These are phyloP conservation scores for Cryptotis parvus DNA, from an alignment of 2,113 vertebrate species.

Conservation along the genomic window DNA sequence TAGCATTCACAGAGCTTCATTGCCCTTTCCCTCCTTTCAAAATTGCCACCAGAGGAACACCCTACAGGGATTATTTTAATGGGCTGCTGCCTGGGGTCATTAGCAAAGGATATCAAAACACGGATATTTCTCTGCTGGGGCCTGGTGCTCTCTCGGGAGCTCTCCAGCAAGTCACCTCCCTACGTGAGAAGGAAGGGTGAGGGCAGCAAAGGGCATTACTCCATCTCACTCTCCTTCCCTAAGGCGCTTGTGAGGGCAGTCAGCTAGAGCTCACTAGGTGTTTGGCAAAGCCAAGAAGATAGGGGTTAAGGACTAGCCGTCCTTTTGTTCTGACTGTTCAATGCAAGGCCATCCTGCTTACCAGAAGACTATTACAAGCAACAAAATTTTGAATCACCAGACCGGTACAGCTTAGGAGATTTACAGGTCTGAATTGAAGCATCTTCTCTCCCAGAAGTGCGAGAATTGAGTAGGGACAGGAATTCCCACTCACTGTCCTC, in stretches of 20 bases:
- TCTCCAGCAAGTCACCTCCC: not conserved
- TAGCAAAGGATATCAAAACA: not conserved
- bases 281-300: constrained; percentile 20
- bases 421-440: not conserved
- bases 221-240: not conserved
- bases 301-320: not conserved
- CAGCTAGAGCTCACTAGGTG: not conserved
- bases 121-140: not conserved
- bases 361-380: constrained; percentile 42
- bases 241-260: fast-evolving
- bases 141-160: not conserved
- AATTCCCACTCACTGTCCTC: not conserved
- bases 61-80: not conserved
- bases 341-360: constrained; percentile 1
- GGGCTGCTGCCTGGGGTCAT: not conserved
- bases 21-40: constrained; percentile 41
- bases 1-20: not conserved
- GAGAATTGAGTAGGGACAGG: not conserved
- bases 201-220: not conserved
- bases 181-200: not conserved
- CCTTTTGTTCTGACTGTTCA: not conserved
- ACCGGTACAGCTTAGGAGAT: not conserved
- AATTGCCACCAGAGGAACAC: not conserved
- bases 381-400: not conserved
- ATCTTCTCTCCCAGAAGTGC: not conserved